A percentile compares a stretch with the other conserved stretches of the same genome.
These are phyloP conservation scores for Tetanocera ferruginea DNA, from an alignment of 2,888 invertebrate genomes.

Conservation along the genomic window DNA sequence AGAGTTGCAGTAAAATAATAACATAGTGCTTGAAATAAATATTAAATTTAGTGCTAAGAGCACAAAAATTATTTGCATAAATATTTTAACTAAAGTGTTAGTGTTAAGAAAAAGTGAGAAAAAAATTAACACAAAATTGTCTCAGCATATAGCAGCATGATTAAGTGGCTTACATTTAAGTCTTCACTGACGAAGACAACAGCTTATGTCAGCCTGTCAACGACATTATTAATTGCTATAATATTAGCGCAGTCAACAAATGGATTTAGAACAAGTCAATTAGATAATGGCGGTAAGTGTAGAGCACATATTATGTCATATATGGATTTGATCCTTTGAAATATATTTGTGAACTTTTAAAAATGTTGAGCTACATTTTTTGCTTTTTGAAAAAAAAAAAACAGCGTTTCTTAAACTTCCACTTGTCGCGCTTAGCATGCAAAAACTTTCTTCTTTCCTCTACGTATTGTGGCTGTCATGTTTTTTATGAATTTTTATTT, in stretches of 20 bases:
- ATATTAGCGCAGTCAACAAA: slow-evolving; percentile 61
- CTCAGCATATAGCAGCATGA: slow-evolving; percentile 48
- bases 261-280: slow-evolving; percentile 64
- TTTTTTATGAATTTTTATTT: no score
- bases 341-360: no score
- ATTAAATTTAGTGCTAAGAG: background rate
- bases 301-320: background rate
- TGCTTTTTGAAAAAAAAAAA: no score
- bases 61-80: background rate
- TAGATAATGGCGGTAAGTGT: slow-evolving; percentile 60
- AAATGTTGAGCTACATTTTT: no score
- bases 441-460: slow-evolving; percentile 19
- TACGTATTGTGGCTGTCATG: background rate
- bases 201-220: slow-evolving; percentile 52
- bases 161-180: slow-evolving; percentile 62
- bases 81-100: background rate
- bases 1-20: slow-evolving; percentile 1
- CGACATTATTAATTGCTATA: slow-evolving; percentile 59
- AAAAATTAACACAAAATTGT: background rate
- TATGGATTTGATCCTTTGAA: no score
- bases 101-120: background rate
- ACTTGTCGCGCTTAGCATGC: background rate
- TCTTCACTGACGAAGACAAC: slow-evolving; percentile 41
- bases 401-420: slow-evolving; percentile 25
- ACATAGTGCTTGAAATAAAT: background rate